A percentile compares a stretch with the other conserved stretches of the same genome.
phyloP scores from a whole-genome alignment of 2,888 invertebrate genomes.

The Caradrina clavipalpis region DNA sequence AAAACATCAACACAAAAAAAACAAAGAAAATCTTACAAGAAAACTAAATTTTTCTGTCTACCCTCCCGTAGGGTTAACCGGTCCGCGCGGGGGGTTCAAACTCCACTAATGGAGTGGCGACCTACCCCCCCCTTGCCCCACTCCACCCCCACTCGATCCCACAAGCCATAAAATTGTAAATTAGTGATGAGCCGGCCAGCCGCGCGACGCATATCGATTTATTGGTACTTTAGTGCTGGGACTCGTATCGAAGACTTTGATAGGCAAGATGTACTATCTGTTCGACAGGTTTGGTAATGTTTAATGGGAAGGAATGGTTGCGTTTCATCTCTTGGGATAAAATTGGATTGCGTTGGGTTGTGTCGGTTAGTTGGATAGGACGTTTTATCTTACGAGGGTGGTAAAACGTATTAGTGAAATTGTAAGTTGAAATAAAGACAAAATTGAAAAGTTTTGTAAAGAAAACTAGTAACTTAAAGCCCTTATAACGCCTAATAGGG shows the following conservation, averaged over 20 bases:
- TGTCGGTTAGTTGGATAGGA: not conserved
- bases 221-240: constrained; percentile 84
- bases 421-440: not conserved
- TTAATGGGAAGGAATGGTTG: constrained; percentile 38
- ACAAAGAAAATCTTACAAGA: constrained; percentile 13
- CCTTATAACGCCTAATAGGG: too few species aligned
- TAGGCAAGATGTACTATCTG: constrained; percentile 27
- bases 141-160: constrained; percentile 78
- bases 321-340: constrained; percentile 12
- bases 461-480: too few species aligned
- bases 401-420: not conserved
- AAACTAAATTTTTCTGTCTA: constrained; percentile 69
- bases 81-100: constrained; percentile 77
- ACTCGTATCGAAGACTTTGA: constrained; percentile 61
- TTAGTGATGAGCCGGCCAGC: constrained; percentile 89
- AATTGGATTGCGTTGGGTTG: constrained; percentile 3
- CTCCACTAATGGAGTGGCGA: constrained; percentile 85
- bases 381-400: not conserved
- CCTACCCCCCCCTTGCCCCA: constrained; percentile 67
- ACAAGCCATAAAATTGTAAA: constrained; percentile 91
- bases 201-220: constrained; percentile 87
- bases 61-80: constrained; percentile 82
- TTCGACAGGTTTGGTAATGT: constrained; percentile 14
- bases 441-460: too few species aligned
- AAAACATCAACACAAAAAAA: not conserved